phyloP scores from a whole-genome alignment of 1,140 invertebrate genomes.

The Pseudomyrmex gracilis region DNA sequence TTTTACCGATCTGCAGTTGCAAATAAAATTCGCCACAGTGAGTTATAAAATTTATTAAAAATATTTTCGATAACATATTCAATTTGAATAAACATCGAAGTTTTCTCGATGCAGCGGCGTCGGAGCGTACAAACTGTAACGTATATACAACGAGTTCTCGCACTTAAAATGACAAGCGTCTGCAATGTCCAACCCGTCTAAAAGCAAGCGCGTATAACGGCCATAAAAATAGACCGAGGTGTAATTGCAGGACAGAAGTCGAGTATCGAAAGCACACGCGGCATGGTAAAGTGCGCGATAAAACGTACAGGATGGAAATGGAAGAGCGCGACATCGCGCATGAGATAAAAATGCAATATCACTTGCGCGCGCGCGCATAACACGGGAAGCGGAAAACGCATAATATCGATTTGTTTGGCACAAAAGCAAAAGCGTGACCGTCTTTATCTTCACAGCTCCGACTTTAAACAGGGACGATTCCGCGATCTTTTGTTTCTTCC shows the following conservation, averaged over 20 bases:
- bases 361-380: no score
- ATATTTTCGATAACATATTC: neutral
- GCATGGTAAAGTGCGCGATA: constrained; percentile 41
- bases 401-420: constrained; percentile 41
- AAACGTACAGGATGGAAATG: constrained; percentile 57
- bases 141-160: constrained; percentile 5
- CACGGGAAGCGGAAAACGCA: constrained; percentile 21
- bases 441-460: constrained; percentile 8
- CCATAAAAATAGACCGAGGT: constrained; percentile 25
- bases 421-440: constrained; percentile 18
- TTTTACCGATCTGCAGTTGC: neutral
- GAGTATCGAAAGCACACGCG: constrained; percentile 6
- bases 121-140: neutral
- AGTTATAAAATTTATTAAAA: constrained; percentile 8
- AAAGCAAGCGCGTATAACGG: constrained; percentile 44
- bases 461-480: constrained; percentile 15
- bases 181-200: neutral
- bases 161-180: constrained; percentile 9
- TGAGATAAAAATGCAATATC: constrained; percentile 49
- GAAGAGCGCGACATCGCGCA: constrained; percentile 26
- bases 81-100: constrained; percentile 25
- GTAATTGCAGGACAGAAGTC: constrained; percentile 19
- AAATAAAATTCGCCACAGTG: neutral
- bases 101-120: neutral
- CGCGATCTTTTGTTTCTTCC: neutral